phyloP scores from a whole-genome alignment of 2,888 invertebrate species.

The Chloromyia formosa region DNA sequence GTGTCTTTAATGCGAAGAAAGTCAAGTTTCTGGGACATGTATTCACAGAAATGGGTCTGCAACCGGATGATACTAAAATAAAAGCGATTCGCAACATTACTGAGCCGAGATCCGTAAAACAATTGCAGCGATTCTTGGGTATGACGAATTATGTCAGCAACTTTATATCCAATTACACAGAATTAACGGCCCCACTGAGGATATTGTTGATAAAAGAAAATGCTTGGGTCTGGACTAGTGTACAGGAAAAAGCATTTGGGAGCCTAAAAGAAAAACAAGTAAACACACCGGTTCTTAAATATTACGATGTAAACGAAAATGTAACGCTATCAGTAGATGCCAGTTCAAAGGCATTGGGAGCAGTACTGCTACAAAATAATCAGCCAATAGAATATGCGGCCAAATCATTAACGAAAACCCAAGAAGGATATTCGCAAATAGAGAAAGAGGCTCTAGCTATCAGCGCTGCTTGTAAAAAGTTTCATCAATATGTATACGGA shows the following conservation, averaged over 20 bases:
- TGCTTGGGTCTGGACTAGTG: not conserved
- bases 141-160: not conserved
- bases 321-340: constrained; percentile 52
- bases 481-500: too few relatives aligned
- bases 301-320: constrained; percentile 53
- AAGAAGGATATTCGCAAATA: not conserved
- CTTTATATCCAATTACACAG: not conserved
- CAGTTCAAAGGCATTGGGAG: constrained; percentile 38
- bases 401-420: not conserved
- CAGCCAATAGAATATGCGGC: constrained; percentile 25
- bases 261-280: constrained; percentile 42
- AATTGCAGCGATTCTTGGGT: not conserved
- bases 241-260: not conserved
- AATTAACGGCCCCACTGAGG: not conserved
- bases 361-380: constrained; percentile 26
- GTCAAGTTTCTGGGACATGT: not conserved
- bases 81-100: not conserved
- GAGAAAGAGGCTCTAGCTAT: constrained; percentile 51
- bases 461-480: too few relatives aligned
- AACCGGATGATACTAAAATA: not conserved
- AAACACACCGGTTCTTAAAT: constrained; percentile 52
- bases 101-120: not conserved
- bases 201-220: not conserved
- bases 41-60: not conserved
- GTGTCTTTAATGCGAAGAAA: not conserved